Percentiles rank a stretch among this genome's conserved stretches.
Conservation (phyloP, 2,113 vertebrate species). For the Halichoeres trimaculatus region DNA sequence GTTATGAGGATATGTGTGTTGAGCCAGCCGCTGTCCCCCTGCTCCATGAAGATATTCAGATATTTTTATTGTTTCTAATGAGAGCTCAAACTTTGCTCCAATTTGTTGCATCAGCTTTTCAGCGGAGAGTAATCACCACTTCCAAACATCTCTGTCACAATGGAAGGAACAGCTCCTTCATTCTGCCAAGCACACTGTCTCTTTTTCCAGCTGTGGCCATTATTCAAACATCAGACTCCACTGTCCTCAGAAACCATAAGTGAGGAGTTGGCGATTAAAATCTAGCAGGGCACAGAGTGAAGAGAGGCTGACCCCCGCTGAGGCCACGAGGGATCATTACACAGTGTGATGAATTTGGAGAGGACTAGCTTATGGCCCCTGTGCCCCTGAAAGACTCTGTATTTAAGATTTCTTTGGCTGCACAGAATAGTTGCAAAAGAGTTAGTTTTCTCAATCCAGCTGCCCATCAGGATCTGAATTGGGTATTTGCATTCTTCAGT, state of each 20-base stretch:
- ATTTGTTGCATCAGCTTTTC: slow-evolving; percentile 10
- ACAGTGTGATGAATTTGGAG: slow-evolving; percentile 1
- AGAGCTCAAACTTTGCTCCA: slow-evolving; percentile 8
- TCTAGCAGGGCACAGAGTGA: background rate
- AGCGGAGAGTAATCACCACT: background rate
- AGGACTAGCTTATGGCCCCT: background rate
- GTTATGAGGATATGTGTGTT: background rate
- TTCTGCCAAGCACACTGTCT: slow-evolving; percentile 5
- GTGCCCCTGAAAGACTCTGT: background rate
- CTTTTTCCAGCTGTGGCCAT: slow-evolving; percentile 8
- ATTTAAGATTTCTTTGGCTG: background rate
- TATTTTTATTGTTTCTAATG: slow-evolving; percentile 34
- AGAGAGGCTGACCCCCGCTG: slow-evolving; percentile 14
- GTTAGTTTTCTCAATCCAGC: background rate
- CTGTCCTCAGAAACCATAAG: background rate
- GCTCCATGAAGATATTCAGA: slow-evolving; percentile 16
- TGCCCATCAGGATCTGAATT: no score
- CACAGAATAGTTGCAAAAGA: background rate
- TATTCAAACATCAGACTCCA: slow-evolving; percentile 16
- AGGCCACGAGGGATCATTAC: background rate
- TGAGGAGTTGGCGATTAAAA: background rate
- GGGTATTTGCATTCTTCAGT: no score
- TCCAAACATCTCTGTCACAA: slow-evolving; percentile 20
- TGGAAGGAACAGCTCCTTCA: slow-evolving; percentile 2
- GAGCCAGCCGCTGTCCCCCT: background rate